phyloP scores from a whole-genome alignment of 2,113 vertebrate genomes.

The Limnothrissa miodon region DNA sequence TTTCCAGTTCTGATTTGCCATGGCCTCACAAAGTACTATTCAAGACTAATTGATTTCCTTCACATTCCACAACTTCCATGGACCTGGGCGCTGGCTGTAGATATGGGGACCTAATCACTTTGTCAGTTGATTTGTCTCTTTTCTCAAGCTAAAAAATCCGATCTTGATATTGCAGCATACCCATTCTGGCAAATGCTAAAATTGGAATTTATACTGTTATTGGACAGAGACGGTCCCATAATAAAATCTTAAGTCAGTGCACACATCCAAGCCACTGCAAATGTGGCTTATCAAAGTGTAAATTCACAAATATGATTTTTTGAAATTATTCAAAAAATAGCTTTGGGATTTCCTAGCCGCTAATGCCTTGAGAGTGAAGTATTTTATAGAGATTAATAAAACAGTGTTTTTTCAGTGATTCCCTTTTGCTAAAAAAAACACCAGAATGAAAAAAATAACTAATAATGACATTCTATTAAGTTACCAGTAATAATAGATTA shows the following conservation, averaged over 20 bases:
- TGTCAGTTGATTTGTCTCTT: not conserved
- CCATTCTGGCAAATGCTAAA: not conserved
- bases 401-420: not conserved
- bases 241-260: slow-evolving; percentile 2
- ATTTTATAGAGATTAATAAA: not conserved
- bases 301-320: not conserved
- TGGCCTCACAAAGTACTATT: not conserved
- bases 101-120: not conserved
- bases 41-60: not conserved
- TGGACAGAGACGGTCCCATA: not conserved
- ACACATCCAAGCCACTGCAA: not conserved
- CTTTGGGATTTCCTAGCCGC: not conserved
- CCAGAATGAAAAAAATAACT: not conserved
- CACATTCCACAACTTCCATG: not conserved
- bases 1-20: slow-evolving; percentile 5
- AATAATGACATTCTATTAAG: not conserved
- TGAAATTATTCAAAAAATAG: not conserved
- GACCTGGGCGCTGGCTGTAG: slow-evolving; percentile 2
- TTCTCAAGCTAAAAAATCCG: not conserved
- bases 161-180: not conserved
- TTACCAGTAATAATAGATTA: not conserved
- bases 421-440: not conserved
- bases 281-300: not conserved
- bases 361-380: not conserved
- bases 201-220: not conserved